A percentile compares a stretch with the other conserved stretches of the same genome.
These are phyloP conservation scores for Tipula helvola DNA, from an alignment of 2,888 invertebrate species.

Conservation along the genomic window DNA sequence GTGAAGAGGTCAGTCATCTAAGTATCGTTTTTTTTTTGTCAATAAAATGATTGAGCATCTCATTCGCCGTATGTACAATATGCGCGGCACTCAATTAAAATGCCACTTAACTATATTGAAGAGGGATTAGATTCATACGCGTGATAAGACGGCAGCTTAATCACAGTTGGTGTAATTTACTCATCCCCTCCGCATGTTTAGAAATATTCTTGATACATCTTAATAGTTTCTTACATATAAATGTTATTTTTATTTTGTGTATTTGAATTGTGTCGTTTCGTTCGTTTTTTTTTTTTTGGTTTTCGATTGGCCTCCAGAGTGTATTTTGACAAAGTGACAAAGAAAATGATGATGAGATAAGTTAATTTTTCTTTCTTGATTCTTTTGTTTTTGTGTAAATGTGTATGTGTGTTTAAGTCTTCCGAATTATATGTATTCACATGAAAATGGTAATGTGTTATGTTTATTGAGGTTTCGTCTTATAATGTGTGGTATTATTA, in stretches of 20 bases:
- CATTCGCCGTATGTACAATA: background rate
- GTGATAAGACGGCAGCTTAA: background rate
- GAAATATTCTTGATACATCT: background rate
- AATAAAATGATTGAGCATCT: background rate
- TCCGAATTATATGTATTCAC: background rate
- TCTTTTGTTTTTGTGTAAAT: background rate
- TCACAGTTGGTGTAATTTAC: background rate
- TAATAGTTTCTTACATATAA: background rate
- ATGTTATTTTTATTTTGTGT: background rate
- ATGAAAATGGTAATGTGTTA: background rate
- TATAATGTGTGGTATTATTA: background rate
- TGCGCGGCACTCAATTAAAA: background rate
- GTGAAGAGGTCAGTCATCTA: background rate
- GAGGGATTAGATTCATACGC: background rate
- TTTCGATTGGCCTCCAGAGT: background rate
- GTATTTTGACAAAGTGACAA: conserved; percentile 4
- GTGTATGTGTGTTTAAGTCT: background rate
- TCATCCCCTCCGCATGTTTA: background rate
- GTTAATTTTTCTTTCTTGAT: background rate
- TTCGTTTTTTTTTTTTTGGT: background rate
- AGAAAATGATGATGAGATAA: conserved; percentile 4
- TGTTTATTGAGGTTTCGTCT: background rate
- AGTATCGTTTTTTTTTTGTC: background rate
- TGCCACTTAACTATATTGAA: background rate
- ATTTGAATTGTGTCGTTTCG: background rate